Percentiles rank a stretch among this genome's conserved stretches.
Conservation (phyloP, 2,888 invertebrate species). For the Abrostola tripartita region DNA sequence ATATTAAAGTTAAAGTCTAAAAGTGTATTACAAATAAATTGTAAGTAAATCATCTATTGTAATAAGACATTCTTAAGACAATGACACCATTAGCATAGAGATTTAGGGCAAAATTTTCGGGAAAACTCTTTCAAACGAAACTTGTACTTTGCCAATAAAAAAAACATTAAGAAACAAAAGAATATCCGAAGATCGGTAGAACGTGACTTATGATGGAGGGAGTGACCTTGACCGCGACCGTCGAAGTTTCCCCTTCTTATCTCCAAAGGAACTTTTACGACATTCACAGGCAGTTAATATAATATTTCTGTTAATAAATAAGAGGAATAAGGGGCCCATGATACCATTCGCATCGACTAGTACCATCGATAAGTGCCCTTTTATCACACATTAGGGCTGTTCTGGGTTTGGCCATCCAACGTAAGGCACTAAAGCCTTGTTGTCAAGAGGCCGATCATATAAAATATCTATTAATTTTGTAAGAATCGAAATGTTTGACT, state of each 20-base stretch:
- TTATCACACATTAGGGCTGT: neutral
- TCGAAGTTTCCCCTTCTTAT: neutral
- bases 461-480: no score
- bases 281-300: conserved; percentile 1
- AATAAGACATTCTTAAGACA: no score
- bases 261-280: conserved; percentile 1
- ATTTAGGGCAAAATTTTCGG: no score
- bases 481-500: no score
- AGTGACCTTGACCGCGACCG: neutral
- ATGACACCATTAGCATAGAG: no score
- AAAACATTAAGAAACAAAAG: neutral
- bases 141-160: neutral
- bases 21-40: no score
- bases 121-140: no score
- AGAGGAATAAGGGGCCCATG: neutral
- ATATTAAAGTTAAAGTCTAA: no score
- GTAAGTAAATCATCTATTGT: no score
- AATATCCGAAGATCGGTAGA: neutral
- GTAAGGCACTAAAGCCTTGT: no score
- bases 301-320: conserved; percentile 1
- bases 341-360: neutral
- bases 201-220: neutral
- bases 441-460: no score
- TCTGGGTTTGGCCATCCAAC: neutral
- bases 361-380: neutral